A percentile compares a stretch with the other conserved stretches of the same genome.
phyloP scores from a whole-genome alignment of 2,888 invertebrate genomes.

The Scaptomyza tumidula region DNA sequence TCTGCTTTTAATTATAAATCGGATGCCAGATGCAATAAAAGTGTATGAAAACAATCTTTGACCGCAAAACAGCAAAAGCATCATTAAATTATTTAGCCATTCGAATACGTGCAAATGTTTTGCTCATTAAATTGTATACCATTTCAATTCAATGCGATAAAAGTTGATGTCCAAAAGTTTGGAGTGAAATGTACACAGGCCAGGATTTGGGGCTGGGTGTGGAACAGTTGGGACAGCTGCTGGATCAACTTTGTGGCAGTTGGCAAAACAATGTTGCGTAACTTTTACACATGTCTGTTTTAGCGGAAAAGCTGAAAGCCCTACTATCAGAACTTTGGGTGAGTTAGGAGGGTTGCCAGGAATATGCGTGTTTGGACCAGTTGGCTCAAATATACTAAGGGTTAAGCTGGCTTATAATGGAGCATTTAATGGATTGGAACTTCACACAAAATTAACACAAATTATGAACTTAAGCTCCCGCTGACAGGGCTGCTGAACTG shows the following conservation, averaged over 20 bases:
- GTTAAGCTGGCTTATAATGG: conserved; percentile 29
- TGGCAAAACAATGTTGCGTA: conserved; percentile 47
- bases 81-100: conserved; percentile 48
- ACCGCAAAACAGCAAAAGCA: conserved; percentile 2
- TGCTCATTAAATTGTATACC: conserved; percentile 66
- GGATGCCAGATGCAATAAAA: conserved; percentile 15
- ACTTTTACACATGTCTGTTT: conserved; percentile 47
- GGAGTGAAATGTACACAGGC: conserved; percentile 10
- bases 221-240: conserved; percentile 14
- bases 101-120: conserved; percentile 19
- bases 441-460: conserved; percentile 60
- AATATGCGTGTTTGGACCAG: conserved; percentile 8
- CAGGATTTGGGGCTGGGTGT: conserved; percentile 9
- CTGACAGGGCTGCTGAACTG: conserved; percentile 30
- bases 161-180: conserved; percentile 31
- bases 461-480: conserved; percentile 46
- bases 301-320: conserved; percentile 5
- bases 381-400: conserved; percentile 13
- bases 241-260: conserved; percentile 47
- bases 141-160: conserved; percentile 27
- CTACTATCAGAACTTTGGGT: not conserved
- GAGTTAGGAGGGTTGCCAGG: too few relatives aligned
- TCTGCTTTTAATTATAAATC: conserved; percentile 23
- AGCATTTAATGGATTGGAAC: conserved; percentile 35
- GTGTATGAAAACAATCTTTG: conserved; percentile 34